Conservation (phyloP, 2,113 vertebrate genomes). For the Corythornis vintsioides region DNA sequence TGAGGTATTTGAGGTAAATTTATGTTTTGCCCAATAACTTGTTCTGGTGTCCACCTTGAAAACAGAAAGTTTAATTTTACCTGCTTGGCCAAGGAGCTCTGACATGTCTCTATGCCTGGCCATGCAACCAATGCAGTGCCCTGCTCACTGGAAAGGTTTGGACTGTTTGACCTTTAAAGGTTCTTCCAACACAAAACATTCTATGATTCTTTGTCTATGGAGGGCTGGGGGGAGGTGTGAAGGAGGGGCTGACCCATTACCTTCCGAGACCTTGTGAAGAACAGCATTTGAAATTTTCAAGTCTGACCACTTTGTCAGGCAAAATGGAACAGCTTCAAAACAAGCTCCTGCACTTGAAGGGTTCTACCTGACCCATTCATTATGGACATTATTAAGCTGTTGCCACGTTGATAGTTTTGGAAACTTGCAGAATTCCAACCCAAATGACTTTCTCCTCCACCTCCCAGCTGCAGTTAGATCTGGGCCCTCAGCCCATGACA, state of each 20-base stretch:
- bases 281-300: not conserved
- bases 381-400: not conserved
- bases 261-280: not conserved
- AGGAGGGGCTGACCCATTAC: not conserved
- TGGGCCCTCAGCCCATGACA: not conserved
- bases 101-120: not conserved
- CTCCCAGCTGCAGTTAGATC: not conserved
- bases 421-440: not conserved
- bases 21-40: not conserved
- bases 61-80: not conserved
- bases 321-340: not conserved
- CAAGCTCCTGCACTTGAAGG: not conserved
- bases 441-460: not conserved
- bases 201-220: not conserved
- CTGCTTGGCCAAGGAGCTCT: not conserved
- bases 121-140: not conserved
- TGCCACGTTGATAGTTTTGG: not conserved
- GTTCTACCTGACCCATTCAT: not conserved
- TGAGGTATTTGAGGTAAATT: not conserved
- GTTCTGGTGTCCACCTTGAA: not conserved
- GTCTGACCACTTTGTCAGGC: not conserved
- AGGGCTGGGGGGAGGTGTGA: too few relatives aligned
- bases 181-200: not conserved
- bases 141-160: not conserved
- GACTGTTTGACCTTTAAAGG: not conserved